These are phyloP conservation scores for Tetropium fuscum DNA, from an alignment of 2,888 invertebrate genomes.

Conservation along the genomic window DNA sequence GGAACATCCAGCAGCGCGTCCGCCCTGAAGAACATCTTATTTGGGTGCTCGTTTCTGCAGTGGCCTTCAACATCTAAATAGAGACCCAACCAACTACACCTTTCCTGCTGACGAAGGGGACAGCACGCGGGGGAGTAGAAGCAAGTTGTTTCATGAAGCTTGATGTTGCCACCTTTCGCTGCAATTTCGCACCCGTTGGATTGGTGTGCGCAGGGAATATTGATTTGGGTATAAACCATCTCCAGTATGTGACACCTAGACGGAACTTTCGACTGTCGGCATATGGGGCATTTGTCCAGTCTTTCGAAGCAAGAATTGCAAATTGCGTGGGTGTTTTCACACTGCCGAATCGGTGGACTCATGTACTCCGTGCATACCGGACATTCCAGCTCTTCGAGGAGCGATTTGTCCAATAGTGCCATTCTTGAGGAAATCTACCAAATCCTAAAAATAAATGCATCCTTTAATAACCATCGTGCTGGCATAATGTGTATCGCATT, in stretches of 20 bases:
- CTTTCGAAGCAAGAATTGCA: not conserved
- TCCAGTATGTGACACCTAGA: not conserved
- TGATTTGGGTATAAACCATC: not conserved
- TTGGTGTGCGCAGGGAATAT: not conserved
- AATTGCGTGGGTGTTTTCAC: not conserved
- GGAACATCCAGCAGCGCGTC: not conserved
- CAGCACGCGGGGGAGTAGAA: not conserved
- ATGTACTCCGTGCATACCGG: not conserved
- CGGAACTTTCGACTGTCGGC: not conserved
- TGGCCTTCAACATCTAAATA: not conserved
- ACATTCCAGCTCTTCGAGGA: not conserved
- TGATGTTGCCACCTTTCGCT: not conserved
- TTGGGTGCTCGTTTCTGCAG: not conserved
- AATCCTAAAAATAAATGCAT: too few relatives aligned
- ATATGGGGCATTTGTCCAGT: not conserved
- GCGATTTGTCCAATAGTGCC: not conserved
- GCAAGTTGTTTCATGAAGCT: not conserved
- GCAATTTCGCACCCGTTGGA: not conserved
- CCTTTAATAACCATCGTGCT: too few relatives aligned
- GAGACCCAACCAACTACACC: not conserved
- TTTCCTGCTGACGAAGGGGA: not conserved
- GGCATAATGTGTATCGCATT: too few relatives aligned
- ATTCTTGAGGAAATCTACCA: too few relatives aligned
- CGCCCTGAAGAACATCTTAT: not conserved
- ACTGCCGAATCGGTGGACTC: not conserved